phyloP scores from a whole-genome alignment of 2,113 vertebrate species.

The Pteropus alecto region DNA sequence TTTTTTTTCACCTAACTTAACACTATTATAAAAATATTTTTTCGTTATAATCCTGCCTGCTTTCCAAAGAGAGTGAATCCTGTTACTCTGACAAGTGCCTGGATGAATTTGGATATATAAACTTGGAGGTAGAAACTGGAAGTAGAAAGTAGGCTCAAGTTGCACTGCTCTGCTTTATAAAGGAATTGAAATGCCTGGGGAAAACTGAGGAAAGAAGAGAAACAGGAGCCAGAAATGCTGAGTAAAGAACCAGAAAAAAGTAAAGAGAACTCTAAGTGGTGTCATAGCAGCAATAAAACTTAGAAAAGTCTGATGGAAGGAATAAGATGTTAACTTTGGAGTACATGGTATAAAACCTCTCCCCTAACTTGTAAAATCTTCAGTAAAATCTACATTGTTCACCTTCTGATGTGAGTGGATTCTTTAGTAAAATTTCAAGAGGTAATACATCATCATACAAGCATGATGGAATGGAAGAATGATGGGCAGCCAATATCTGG shows the following conservation, averaged over 20 bases:
- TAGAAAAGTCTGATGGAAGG: not conserved
- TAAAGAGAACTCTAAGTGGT: not conserved
- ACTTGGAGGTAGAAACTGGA: not conserved
- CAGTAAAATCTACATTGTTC: not conserved
- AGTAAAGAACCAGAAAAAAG: not conserved
- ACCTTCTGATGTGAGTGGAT: not conserved
- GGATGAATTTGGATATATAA: not conserved
- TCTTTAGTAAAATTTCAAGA: not conserved
- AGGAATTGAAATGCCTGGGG: not conserved
- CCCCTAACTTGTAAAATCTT: not conserved
- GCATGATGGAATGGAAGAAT: not conserved
- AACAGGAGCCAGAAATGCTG: not conserved
- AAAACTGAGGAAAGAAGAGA: not conserved
- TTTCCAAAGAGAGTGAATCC: not conserved
- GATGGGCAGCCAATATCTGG: not conserved
- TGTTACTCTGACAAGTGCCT: not conserved
- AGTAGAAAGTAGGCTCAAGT: not conserved
- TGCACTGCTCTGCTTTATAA: not conserved
- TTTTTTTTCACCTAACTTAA: not conserved
- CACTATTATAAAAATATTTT: not conserved
- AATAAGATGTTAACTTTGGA: not conserved
- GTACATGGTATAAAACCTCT: not conserved
- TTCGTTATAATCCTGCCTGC: not conserved
- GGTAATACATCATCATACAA: not conserved
- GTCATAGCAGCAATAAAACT: not conserved